phyloP scores from a whole-genome alignment of 2,888 invertebrate species.

The Glyphotaelius pellucidus region DNA sequence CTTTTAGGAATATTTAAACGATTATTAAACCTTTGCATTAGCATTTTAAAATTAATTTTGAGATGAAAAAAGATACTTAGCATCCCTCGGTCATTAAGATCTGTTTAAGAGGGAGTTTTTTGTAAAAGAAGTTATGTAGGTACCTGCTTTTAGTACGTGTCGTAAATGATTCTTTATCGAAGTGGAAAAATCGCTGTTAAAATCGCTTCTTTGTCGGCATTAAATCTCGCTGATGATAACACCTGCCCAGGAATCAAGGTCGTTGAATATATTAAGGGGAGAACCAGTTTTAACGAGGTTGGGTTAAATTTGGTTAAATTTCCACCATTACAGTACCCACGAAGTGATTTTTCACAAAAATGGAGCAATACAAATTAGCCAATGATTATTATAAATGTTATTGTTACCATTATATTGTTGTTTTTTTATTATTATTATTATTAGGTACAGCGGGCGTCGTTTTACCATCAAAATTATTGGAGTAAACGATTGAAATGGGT shows the following conservation, averaged over 20 bases:
- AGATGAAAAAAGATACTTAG: not conserved
- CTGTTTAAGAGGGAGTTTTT: not conserved
- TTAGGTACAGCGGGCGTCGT: not conserved
- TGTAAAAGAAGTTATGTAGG: not conserved
- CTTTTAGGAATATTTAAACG: constrained; percentile 7
- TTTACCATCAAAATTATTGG: not conserved
- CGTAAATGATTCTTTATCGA: not conserved
- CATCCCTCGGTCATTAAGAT: not conserved
- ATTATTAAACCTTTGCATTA: constrained; percentile 3
- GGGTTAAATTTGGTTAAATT: too few relatives aligned
- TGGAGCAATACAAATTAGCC: too few relatives aligned
- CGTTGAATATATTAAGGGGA: not conserved
- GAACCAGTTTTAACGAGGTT: not conserved
- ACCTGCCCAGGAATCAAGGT: not conserved
- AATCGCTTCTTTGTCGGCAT: not conserved
- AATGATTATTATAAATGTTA: too few relatives aligned
- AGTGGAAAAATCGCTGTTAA: not conserved
- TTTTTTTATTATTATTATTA: too few relatives aligned
- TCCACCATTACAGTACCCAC: not conserved
- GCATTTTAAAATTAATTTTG: constrained; percentile 28
- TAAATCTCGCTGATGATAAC: not conserved
- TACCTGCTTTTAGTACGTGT: not conserved
- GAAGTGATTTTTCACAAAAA: too few relatives aligned
- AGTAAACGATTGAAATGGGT: not conserved
- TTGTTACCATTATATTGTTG: too few relatives aligned